Evolutionary conservation across 2,888 invertebrate genomes (phyloP), one percentile per base, ranked within the genome.

Genomic region (Mongoloraphidia duomilia): DNA sequence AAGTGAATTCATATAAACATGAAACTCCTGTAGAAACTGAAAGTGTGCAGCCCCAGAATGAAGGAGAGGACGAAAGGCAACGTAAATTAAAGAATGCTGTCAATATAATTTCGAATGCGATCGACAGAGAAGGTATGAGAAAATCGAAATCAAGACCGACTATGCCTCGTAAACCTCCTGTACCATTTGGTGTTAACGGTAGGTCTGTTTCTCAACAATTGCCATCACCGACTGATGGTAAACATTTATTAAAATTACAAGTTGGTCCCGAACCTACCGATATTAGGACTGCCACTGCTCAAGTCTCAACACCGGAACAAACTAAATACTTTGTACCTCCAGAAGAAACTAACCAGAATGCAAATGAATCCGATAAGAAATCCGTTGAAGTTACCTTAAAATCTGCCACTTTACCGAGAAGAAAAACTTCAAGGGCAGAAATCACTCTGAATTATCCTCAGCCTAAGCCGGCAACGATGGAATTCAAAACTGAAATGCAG

Each of bases 51-150:
- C 46, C 47, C n/a, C 26, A 34, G 2, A 64, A 62, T 4, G 57
- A 66, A 0, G 62, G 61, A 53, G 67, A 57, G 63, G 72, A 63
- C 58, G 70, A 72, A 64, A 70, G 78, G 43, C 70, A 73, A 57
- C 68, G 70, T 57, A 73, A 74, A 71, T 74, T 65, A 65, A 78
- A 79, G 61, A 81, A 80, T 57, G 84, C 84, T 2, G 75, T 83
- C 47, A 80, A 79, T 61, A 81, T 84, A 58, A 84, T 84, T 55
- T 79, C 82, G 54, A 76, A 79, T 63, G 83, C 82, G 57, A 79
- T 84, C 60, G 67, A 67, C 54, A 66, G 66, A 56, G 66, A 66
- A 50, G 68, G 68, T 17, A 60, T 68, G 9, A 60, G 67, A 50
- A 69, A 68, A 59, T 68, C 66, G 8, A 68, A 67, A 58, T 68